Percentiles rank a stretch among this genome's conserved stretches.
phyloP scores from a whole-genome alignment of 2,888 invertebrate species.

The Drosophila ochracea region DNA sequence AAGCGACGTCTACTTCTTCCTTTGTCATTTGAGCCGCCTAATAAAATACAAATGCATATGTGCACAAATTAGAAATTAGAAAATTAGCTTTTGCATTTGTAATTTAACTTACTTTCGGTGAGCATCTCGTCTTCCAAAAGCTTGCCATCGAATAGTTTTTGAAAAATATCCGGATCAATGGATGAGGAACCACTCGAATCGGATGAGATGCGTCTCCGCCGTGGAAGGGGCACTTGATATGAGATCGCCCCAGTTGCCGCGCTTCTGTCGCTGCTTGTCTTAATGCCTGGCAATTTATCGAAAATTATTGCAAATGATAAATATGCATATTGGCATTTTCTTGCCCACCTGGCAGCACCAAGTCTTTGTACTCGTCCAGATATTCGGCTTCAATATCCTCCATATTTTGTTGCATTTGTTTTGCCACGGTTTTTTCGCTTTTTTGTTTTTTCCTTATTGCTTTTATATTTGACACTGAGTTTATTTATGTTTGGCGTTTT shows the following conservation, averaged over 20 bases:
- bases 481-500: slow-evolving; percentile 6
- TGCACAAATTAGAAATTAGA: background rate
- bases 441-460: slow-evolving; percentile 9
- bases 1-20: slow-evolving; percentile 18
- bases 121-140: slow-evolving; percentile 71
- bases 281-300: slow-evolving; percentile 45
- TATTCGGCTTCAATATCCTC: slow-evolving; percentile 84
- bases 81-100: background rate
- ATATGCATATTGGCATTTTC: background rate
- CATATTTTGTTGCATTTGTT: slow-evolving; percentile 63
- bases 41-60: background rate
- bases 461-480: slow-evolving; percentile 1
- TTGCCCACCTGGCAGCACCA: slow-evolving; percentile 81
- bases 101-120: slow-evolving; percentile 51
- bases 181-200: slow-evolving; percentile 76
- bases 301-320: background rate
- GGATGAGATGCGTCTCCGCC: slow-evolving; percentile 54
- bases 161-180: slow-evolving; percentile 80
- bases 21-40: slow-evolving; percentile 26
- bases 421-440: background rate
- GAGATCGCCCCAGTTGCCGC: slow-evolving; percentile 30
- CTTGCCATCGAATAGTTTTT: slow-evolving; percentile 78
- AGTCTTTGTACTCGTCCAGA: slow-evolving; percentile 83
- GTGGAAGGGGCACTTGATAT: slow-evolving; percentile 14
- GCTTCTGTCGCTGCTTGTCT: slow-evolving; percentile 44